A percentile compares a stretch with the other conserved stretches of the same genome.
These are phyloP conservation scores for Phenganax marumi DNA, from an alignment of 92 coral and sea anemone species.

Conservation along the genomic window DNA sequence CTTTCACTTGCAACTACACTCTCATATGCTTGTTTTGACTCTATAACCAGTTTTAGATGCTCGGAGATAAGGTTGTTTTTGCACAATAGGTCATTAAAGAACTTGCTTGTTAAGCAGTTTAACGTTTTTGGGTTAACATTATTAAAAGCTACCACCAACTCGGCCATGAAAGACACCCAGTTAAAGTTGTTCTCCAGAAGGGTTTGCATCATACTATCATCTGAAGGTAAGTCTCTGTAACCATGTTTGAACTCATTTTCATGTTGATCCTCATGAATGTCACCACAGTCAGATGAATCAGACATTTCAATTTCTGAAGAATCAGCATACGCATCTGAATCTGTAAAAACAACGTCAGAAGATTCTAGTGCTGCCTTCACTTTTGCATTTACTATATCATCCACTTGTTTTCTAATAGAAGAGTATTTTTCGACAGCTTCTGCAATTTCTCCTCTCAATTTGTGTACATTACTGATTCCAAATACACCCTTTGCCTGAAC, in stretches of 20 bases:
- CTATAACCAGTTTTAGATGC: constrained; percentile 44
- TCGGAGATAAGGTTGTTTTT: constrained; percentile 38
- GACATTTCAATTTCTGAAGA: not conserved
- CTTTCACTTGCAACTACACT: constrained; percentile 18
- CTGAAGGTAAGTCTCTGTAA: constrained; percentile 19
- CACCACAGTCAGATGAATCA: not conserved
- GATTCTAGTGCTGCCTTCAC: constrained; percentile 44
- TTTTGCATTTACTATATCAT: constrained; percentile 48
- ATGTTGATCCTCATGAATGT: not conserved
- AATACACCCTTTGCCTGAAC: constrained; percentile 49
- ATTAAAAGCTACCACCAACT: constrained; percentile 54
- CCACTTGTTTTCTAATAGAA: constrained; percentile 49
- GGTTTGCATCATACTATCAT: constrained; percentile 47
- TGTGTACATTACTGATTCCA: constrained; percentile 57
- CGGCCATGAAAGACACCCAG: constrained; percentile 58
- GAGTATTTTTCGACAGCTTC: constrained; percentile 55
- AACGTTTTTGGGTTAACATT: constrained; percentile 27
- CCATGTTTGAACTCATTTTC: not conserved
- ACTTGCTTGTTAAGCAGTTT: constrained; percentile 45
- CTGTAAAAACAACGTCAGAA: constrained; percentile 32
- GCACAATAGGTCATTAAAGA: constrained; percentile 42
- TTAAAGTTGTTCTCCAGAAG: constrained; percentile 56
- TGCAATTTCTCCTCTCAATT: constrained; percentile 43
- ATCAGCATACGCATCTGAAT: constrained; percentile 35
- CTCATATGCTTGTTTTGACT: constrained; percentile 48